Conservation (phyloP, 2,113 vertebrate genomes). For the Oryzias celebensis region DNA sequence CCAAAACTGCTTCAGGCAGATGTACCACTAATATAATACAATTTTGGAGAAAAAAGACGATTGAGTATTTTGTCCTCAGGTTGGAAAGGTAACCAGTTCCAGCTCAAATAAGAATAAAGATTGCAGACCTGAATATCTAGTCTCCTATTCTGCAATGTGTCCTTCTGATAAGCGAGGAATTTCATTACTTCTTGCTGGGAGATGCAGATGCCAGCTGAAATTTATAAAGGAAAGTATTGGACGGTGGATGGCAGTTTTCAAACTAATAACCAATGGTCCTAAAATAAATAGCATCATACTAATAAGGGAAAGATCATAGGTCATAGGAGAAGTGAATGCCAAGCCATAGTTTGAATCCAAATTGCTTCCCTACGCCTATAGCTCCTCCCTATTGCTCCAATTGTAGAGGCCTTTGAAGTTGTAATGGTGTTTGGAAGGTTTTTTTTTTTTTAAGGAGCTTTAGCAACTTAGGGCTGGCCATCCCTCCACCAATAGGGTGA, state of each 20-base stretch:
- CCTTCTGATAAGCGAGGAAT: slow-evolving; percentile 49
- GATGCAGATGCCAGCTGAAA: slow-evolving; percentile 46
- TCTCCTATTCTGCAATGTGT: slow-evolving; percentile 44
- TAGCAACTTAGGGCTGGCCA: too few species aligned
- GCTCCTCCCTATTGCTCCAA: too few species aligned
- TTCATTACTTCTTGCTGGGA: slow-evolving; percentile 31
- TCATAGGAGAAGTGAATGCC: too few species aligned
- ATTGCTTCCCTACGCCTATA: too few species aligned
- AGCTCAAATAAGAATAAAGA: slow-evolving; percentile 37
- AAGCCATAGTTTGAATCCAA: too few species aligned
- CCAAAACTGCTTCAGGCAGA: slow-evolving; percentile 35
- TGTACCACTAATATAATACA: slow-evolving; percentile 29
- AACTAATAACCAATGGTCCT: slow-evolving; percentile 9
- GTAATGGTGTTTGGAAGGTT: too few species aligned
- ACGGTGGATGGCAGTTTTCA: slow-evolving; percentile 21
- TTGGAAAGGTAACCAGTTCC: slow-evolving; percentile 30
- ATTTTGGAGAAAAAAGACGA: slow-evolving; percentile 11
- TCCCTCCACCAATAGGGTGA: too few species aligned
- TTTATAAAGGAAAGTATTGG: slow-evolving; percentile 36
- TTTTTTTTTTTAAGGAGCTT: too few species aligned
- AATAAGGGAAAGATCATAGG: too few species aligned
- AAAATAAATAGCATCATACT: neutral
- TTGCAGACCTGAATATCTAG: slow-evolving; percentile 39
- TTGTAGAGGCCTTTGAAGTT: too few species aligned
- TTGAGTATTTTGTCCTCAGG: slow-evolving; percentile 39